A percentile compares a stretch with the other conserved stretches of the same genome.
These are phyloP conservation scores for Silurus lanzhouensis DNA, from an alignment of 2,797 vertebrate genomes.

Conservation along the genomic window DNA sequence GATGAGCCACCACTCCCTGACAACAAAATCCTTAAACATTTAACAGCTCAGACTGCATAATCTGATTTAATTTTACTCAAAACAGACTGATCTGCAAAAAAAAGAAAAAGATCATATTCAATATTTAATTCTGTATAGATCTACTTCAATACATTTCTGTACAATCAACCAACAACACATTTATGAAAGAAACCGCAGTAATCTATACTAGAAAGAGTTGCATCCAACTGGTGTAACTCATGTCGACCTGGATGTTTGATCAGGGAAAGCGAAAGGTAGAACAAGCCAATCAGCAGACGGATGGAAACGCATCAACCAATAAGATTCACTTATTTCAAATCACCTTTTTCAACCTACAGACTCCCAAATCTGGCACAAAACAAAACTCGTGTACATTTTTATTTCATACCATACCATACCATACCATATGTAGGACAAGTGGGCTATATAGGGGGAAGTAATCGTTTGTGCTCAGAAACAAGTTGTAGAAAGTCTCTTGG, in stretches of 20 bases:
- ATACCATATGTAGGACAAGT: neutral
- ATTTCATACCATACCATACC: neutral
- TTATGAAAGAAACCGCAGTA: neutral
- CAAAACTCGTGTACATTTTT: neutral
- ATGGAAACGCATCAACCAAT: constrained; percentile 41
- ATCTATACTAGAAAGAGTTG: neutral
- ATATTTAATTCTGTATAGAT: neutral
- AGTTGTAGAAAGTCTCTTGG: neutral
- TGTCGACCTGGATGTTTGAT: neutral
- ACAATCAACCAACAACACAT: neutral
- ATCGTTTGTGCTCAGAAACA: neutral
- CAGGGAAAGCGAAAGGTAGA: neutral
- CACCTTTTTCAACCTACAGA: constrained; percentile 1
- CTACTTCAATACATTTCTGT: neutral
- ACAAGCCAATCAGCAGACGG: constrained; percentile 12
- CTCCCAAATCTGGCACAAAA: neutral
- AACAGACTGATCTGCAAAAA: neutral
- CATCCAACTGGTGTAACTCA: neutral
- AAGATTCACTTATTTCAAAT: constrained; percentile 48
- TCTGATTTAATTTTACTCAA: neutral
- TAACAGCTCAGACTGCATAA: neutral
- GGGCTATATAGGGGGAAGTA: neutral
- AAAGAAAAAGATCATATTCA: neutral
- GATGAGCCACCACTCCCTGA: constrained; percentile 17
- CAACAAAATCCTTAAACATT: constrained; percentile 25